phyloP scores from a whole-genome alignment of 2,797 vertebrate species.

The Anolis apletophallus region DNA sequence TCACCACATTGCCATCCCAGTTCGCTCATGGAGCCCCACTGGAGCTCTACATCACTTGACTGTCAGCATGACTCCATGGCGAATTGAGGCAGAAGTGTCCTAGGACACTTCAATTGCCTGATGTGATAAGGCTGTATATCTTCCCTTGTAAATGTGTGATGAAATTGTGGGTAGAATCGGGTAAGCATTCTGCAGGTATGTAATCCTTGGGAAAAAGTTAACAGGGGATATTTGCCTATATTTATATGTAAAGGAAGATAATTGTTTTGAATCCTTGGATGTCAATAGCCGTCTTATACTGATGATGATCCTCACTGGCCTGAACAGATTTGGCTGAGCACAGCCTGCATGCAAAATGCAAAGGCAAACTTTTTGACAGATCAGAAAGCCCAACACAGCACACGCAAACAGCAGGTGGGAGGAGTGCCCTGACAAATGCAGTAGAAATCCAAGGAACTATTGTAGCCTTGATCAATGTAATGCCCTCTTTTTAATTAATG shows the following conservation, averaged over 20 bases:
- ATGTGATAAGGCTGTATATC: too few relatives aligned
- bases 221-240: neutral
- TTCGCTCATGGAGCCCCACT: too few relatives aligned
- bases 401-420: slow-evolving; percentile 26
- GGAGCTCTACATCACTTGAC: too few relatives aligned
- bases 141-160: neutral
- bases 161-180: neutral
- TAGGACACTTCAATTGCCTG: too few relatives aligned
- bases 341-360: slow-evolving; percentile 1
- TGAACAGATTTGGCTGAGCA: neutral
- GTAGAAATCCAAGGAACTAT: slow-evolving; percentile 21
- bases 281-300: neutral
- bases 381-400: neutral
- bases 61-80: too few relatives aligned
- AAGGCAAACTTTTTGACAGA: slow-evolving; percentile 14
- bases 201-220: neutral
- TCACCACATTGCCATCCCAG: too few relatives aligned
- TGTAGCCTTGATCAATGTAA: slow-evolving; percentile 33
- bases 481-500: slow-evolving; percentile 49
- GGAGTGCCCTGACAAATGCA: slow-evolving; percentile 20
- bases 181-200: neutral
- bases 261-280: neutral
- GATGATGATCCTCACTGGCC: neutral
- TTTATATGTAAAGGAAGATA: neutral
- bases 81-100: too few relatives aligned